Conservation (phyloP, 1,140 invertebrate species). For the Apocrypta bakeri region DNA sequence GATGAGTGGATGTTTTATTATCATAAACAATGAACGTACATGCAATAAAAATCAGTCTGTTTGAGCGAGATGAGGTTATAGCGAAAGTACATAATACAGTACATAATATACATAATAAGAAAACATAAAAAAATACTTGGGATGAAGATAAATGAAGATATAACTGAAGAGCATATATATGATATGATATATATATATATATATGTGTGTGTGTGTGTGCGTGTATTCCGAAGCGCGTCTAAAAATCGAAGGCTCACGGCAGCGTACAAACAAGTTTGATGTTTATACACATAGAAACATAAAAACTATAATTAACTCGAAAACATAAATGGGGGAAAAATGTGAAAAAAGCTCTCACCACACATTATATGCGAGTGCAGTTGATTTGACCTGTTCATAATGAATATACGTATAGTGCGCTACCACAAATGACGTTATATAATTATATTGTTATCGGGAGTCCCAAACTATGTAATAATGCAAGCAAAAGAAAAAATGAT, state of each 20-base stretch:
- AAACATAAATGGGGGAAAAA: too few relatives aligned
- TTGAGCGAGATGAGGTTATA: background rate
- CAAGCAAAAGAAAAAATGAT: background rate
- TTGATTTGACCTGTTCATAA: slow-evolving; percentile 22
- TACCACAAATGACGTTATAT: slow-evolving; percentile 44
- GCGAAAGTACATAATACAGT: slow-evolving; percentile 37
- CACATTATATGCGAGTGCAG: slow-evolving; percentile 10
- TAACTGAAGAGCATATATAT: background rate
- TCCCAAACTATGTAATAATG: slow-evolving; percentile 38
- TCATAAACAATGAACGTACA: slow-evolving; percentile 32
- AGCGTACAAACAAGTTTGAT: slow-evolving; percentile 60
- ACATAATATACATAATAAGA: slow-evolving; percentile 10
- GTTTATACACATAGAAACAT: slow-evolving; percentile 55
- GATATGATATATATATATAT: too few relatives aligned
- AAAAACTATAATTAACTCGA: background rate
- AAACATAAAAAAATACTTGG: background rate
- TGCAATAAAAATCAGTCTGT: slow-evolving; percentile 43
- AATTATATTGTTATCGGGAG: slow-evolving; percentile 47
- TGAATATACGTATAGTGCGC: slow-evolving; percentile 38
- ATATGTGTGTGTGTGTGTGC: too few relatives aligned
- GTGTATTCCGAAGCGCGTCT: slow-evolving; percentile 21
- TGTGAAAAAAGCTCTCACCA: slow-evolving; percentile 24
- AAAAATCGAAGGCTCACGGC: slow-evolving; percentile 61
- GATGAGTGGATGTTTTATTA: slow-evolving; percentile 32
- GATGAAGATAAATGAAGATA: background rate